These are phyloP conservation scores for Erythrocercus mccallii DNA, from an alignment of 2,113 vertebrate species.

Conservation along the genomic window DNA sequence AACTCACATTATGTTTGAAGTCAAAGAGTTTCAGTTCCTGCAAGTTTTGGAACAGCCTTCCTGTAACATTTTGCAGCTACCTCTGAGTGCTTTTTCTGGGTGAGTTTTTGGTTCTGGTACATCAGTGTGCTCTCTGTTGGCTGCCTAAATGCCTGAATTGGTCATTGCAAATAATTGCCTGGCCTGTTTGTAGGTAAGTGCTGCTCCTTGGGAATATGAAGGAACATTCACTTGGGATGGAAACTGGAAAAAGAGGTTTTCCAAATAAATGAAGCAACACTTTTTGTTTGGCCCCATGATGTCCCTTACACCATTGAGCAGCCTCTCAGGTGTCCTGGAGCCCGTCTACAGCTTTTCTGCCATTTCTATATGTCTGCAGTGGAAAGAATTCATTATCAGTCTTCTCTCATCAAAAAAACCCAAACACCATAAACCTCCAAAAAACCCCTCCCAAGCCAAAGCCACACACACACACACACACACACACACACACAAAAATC, in stretches of 20 bases:
- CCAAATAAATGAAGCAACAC: neutral
- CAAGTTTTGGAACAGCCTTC: neutral
- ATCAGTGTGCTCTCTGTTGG: neutral
- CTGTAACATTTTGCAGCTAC: neutral
- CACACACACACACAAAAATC: rapidly evolving
- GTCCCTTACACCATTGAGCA: neutral
- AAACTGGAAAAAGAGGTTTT: neutral
- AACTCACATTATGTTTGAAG: neutral
- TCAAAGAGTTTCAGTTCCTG: neutral
- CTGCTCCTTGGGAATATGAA: neutral
- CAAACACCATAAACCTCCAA: neutral
- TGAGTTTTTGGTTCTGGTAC: neutral
- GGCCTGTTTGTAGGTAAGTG: neutral
- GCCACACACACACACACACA: too few relatives aligned
- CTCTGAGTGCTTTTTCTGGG: neutral
- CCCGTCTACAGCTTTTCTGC: neutral
- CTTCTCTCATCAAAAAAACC: neutral
- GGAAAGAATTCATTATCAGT: neutral
- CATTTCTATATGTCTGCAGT: neutral
- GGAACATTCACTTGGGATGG: neutral
- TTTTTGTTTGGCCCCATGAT: neutral
- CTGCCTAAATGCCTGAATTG: neutral
- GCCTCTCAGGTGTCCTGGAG: neutral
- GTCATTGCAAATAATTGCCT: neutral
- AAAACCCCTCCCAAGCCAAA: neutral